Base-by-base conservation (phyloP, 1,140 invertebrate genomes). In the Chironomus tepperi region DNA sequence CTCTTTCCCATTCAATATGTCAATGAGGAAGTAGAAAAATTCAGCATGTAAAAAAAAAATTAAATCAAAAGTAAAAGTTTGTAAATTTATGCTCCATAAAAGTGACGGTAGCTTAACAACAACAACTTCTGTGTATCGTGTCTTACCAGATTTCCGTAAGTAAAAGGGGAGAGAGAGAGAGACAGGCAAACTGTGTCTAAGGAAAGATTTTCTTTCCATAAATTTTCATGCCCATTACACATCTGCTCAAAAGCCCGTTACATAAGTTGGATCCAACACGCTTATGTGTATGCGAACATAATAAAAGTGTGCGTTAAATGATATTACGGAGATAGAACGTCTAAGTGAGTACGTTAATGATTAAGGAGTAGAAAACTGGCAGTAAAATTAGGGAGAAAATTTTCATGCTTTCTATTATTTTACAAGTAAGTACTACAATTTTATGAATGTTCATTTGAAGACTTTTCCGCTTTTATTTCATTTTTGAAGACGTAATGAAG, bases 201-300 rank as follows among this genome's bases (percentile, higher is more conserved):
- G 24, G 24, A 34, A 34, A 34, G 47, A 57, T 57, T 57, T 57
- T 57, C 47, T 57, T 57, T 57, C 47, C 47, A 57, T 57, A 57
- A 57, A 57, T 57, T 57, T 57, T 57, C 47, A 57, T 57, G 47
- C 47, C 47, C 47, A 57, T 57, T 57, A 57, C 47, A 57, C 47
- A 57, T 57, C 47, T 57, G 47, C 10, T 57, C n/a, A 57, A 57
- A n/a, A 57, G 47, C 47, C 47, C 47, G 47, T 57, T 57, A 57
- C 47, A 57, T n/a, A n/a, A 57, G 24, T 34, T 34, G 24, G 24
- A 34, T 57, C 47, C n/a, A n/a, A 10, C 47, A 15, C 47, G 12
- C 47, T 47, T 57, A 57, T 15, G 47, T 57, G 47, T 57, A 57
- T 57, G 47, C n/a, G 47, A 57, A n/a, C 47, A 57, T 57, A 57